Conservation (phyloP, 2,797 vertebrate genomes). For the Danio jaintianensis region DNA sequence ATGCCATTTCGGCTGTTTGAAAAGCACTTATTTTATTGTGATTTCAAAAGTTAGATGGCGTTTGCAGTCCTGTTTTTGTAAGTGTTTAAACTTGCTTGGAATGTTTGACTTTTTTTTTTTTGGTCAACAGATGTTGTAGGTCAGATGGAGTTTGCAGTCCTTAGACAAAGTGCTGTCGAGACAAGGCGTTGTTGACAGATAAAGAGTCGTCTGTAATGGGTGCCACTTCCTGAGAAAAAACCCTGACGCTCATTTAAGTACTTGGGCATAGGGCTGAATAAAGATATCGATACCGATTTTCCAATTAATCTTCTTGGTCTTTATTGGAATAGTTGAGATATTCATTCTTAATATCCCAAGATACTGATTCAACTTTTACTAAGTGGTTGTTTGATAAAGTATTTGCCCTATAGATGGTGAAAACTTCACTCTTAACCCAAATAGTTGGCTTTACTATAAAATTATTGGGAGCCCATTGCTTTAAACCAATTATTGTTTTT, state of each 20-base stretch:
- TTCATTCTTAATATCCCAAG: not conserved
- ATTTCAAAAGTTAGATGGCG: not conserved
- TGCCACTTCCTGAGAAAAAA: constrained; percentile 30
- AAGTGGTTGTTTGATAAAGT: not conserved
- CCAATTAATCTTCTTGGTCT: not conserved
- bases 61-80: not conserved
- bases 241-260: not conserved
- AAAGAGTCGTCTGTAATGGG: not conserved
- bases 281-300: not conserved
- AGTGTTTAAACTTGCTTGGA: too few species aligned
- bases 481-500: too few species aligned
- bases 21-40: not conserved
- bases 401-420: constrained; percentile 4
- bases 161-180: not conserved
- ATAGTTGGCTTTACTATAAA: too few species aligned
- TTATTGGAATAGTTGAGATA: not conserved
- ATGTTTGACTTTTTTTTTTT: too few species aligned
- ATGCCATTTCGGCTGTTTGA: not conserved
- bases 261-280: not conserved
- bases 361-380: not conserved
- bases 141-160: too few species aligned
- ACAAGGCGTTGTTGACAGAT: not conserved
- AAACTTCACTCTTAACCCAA: too few species aligned
- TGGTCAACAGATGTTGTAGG: too few species aligned
- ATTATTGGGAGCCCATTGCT: too few species aligned